A percentile compares a stretch with the other conserved stretches of the same genome.
These are phyloP conservation scores for Morpho helenor DNA, from an alignment of 2,888 invertebrate species.

Conservation along the genomic window DNA sequence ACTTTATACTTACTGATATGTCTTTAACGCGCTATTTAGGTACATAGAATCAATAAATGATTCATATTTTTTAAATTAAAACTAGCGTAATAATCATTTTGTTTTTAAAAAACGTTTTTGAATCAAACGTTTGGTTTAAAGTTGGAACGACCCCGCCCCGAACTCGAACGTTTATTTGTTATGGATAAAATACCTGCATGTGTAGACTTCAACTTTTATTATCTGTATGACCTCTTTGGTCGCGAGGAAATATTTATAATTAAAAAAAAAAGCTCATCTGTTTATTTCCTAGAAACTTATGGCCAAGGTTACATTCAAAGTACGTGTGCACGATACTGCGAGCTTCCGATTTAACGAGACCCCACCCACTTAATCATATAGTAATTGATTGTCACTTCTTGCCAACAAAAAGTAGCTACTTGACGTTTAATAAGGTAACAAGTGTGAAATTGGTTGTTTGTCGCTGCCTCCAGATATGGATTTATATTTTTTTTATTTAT, in stretches of 20 bases:
- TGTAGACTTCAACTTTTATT: not conserved
- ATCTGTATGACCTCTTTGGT: not conserved
- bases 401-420: slow-evolving; percentile 1
- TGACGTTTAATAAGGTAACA: slow-evolving; percentile 1
- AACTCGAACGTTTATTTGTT: too few relatives aligned
- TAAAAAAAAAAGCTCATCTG: slow-evolving; percentile 13
- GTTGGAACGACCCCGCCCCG: too few relatives aligned
- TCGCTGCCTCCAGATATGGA: slow-evolving; percentile 2
- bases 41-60: too few relatives aligned
- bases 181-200: not conserved
- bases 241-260: slow-evolving; percentile 8
- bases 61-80: too few relatives aligned
- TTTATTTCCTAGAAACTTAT: slow-evolving; percentile 13
- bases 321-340: not conserved
- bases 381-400: slow-evolving; percentile 4
- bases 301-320: slow-evolving; percentile 5
- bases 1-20: too few relatives aligned
- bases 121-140: too few relatives aligned
- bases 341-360: slow-evolving; percentile 1
- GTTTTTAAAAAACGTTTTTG: too few relatives aligned
- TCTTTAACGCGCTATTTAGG: too few relatives aligned
- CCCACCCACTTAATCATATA: slow-evolving; percentile 1
- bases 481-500: slow-evolving; percentile 12
- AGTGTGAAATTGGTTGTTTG: slow-evolving; percentile 3
- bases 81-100: too few relatives aligned